Conservation (phyloP, 2,888 invertebrate species). For the Heteropelma amictum region DNA sequence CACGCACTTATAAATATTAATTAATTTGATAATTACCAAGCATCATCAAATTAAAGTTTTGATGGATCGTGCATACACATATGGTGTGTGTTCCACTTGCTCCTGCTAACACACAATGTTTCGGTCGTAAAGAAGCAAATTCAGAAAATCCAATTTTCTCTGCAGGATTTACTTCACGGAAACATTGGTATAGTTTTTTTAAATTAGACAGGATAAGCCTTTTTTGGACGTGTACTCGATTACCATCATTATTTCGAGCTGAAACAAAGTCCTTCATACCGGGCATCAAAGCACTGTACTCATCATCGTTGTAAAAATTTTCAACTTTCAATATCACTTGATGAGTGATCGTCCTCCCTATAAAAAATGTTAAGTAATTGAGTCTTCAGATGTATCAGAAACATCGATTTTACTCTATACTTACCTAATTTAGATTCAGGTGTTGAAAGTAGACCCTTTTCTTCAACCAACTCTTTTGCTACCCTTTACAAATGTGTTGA, state of each 20-base stretch:
- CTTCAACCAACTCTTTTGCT: slow-evolving; percentile 19
- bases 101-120: background rate
- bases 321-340: too few species aligned
- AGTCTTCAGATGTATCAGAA: background rate
- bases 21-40: background rate
- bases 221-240: slow-evolving; percentile 1
- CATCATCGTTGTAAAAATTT: background rate
- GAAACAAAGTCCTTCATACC: slow-evolving; percentile 21
- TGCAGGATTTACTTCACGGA: background rate
- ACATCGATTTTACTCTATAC: background rate
- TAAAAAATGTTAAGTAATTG: background rate
- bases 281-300: background rate
- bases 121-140: background rate
- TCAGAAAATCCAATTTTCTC: slow-evolving; percentile 4
- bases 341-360: too few species aligned
- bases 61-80: slow-evolving; percentile 17
- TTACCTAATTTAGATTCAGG: slow-evolving; percentile 7
- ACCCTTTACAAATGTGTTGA: slow-evolving; percentile 19
- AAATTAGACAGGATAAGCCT: slow-evolving; percentile 12
- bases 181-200: slow-evolving; percentile 7
- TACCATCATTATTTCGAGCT: background rate
- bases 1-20: background rate
- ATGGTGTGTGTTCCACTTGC: slow-evolving; percentile 5
- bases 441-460: slow-evolving; percentile 27
- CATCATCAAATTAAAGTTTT: slow-evolving; percentile 11